Evolutionary conservation across 1,140 invertebrate genomes (phyloP).

Genomic region (Bicyclus anynana): DNA sequence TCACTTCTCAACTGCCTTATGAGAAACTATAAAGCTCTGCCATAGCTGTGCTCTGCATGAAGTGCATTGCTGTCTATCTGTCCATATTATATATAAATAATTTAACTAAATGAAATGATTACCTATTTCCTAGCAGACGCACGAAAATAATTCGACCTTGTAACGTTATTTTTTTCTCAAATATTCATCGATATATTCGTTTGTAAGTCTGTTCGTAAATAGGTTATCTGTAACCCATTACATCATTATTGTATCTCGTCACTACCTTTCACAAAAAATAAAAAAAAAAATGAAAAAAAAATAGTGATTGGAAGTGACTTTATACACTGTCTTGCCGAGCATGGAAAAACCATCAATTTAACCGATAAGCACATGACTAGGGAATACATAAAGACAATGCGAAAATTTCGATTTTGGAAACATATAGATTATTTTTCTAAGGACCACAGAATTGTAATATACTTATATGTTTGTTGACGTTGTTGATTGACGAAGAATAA

Average conservation of each 20-base stretch:
- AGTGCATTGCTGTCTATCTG: conserved; percentile 62
- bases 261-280: conserved; percentile 1
- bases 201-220: neutral
- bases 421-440: conserved; percentile 8
- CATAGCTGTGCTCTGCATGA: conserved; percentile 72
- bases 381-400: neutral
- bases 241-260: conserved; percentile 9
- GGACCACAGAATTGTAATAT: neutral
- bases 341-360: conserved; percentile 41
- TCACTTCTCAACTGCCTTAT: conserved; percentile 91
- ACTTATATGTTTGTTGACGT: neutral
- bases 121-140: neutral
- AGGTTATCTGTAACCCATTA: conserved; percentile 7
- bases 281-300: conserved; percentile 14
- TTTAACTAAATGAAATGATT: conserved; percentile 10
- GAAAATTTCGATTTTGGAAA: neutral
- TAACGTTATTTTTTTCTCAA: neutral
- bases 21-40: conserved; percentile 88
- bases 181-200: neutral
- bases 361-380: conserved; percentile 5
- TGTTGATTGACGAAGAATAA: neutral
- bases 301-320: conserved; percentile 17
- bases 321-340: conserved; percentile 34
- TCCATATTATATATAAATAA: conserved; percentile 37
- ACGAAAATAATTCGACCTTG: no score